A percentile compares a stretch with the other conserved stretches of the same genome.
Evolutionary conservation across 2,113 vertebrate species (phyloP).

Genomic region (Lota lota): DNA sequence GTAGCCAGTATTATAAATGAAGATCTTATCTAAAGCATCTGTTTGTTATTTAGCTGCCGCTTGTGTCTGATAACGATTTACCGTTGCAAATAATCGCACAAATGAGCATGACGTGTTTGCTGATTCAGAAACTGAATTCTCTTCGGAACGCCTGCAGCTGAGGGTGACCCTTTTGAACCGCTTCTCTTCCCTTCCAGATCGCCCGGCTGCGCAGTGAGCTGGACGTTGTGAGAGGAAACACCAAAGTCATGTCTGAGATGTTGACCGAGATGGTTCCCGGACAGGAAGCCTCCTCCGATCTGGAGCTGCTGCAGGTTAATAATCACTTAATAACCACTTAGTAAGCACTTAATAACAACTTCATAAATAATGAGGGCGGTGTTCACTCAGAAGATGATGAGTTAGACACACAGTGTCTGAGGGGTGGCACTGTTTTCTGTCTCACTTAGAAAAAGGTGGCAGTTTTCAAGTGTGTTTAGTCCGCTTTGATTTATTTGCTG

Average conservation of each 20-base stretch:
- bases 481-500: neutral
- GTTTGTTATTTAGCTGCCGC: neutral
- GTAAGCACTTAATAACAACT: too few species aligned
- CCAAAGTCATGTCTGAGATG: conserved; percentile 99
- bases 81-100: too few species aligned
- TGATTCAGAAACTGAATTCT: too few species aligned
- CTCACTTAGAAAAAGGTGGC: too few species aligned
- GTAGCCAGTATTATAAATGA: neutral
- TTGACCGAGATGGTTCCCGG: conserved; percentile 95
- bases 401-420: too few species aligned
- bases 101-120: too few species aligned
- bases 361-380: too few species aligned
- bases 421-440: too few species aligned
- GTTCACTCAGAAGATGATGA: too few species aligned
- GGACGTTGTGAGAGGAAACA: conserved; percentile 93
- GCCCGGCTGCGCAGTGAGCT: conserved; percentile 91
- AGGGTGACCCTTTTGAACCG: neutral
- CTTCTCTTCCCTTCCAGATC: conserved; percentile 72
- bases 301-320: conserved; percentile 90
- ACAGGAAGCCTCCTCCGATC: conserved; percentile 90
- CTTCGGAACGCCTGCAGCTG: neutral
- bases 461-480: too few species aligned
- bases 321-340: too few species aligned
- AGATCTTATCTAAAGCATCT: neutral
- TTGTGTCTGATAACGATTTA: too few species aligned